Conservation (phyloP, 2,888 invertebrate genomes). For the Orgyia antiqua region DNA sequence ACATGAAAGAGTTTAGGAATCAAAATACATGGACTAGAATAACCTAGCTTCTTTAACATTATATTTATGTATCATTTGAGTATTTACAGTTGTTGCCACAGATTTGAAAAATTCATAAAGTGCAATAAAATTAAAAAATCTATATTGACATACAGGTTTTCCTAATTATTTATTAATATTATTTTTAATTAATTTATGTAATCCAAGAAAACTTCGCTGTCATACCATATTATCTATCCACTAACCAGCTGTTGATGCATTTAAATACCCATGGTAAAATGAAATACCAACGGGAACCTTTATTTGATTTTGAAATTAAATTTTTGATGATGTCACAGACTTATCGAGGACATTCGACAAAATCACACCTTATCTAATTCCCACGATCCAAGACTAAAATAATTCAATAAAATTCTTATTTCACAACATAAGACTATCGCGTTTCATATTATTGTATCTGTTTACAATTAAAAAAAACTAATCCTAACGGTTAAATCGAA, state of each 20-base stretch:
- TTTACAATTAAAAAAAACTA: constrained; percentile 17
- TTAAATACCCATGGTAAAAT: constrained; percentile 6
- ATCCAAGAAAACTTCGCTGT: too few species aligned
- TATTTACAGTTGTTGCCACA: too few species aligned
- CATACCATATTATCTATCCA: too few species aligned
- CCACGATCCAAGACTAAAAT: constrained; percentile 4
- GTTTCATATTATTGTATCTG: constrained; percentile 11
- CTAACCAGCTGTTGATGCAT: constrained; percentile 2
- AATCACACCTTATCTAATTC: constrained; percentile 2
- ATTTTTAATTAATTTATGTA: too few species aligned
- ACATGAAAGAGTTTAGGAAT: too few species aligned
- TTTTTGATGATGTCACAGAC: constrained; percentile 4
- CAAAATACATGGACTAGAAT: too few species aligned
- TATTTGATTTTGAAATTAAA: constrained; percentile 2
- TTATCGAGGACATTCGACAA: constrained; percentile 3
- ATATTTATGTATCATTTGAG: too few species aligned
- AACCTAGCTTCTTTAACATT: too few species aligned
- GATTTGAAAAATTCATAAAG: too few species aligned
- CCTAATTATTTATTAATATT: too few species aligned
- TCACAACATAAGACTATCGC: constrained; percentile 7
- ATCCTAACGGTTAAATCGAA: constrained; percentile 38
- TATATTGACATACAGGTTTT: too few species aligned
- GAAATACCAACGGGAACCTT: neutral
- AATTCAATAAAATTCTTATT: constrained; percentile 6
- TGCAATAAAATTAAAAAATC: too few species aligned